Evolutionary conservation across 2,113 vertebrate species (phyloP).

Genomic region (Spheniscus mendiculus): DNA sequence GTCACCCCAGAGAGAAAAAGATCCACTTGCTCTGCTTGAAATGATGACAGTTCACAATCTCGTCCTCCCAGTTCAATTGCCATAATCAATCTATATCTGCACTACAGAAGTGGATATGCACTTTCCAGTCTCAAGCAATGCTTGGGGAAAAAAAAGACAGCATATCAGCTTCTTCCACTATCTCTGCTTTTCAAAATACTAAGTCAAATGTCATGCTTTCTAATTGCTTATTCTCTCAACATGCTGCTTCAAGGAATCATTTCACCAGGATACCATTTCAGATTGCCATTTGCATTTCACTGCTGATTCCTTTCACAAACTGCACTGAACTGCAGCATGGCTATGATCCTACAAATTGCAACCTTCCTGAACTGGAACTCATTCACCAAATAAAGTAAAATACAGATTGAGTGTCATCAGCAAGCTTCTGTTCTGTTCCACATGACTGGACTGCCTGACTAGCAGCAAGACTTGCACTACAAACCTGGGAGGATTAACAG

Average conservation of each 20-base stretch:
- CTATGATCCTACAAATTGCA: neutral
- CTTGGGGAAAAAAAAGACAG: neutral
- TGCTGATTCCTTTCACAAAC: neutral
- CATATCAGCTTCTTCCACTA: neutral
- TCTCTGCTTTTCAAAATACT: neutral
- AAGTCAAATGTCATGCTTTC: neutral
- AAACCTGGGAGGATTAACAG: neutral
- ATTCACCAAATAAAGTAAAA: neutral
- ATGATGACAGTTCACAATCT: neutral
- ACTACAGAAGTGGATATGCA: neutral
- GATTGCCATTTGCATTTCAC: neutral
- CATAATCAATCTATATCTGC: neutral
- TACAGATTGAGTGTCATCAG: neutral
- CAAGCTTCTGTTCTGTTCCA: neutral
- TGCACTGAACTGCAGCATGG: neutral
- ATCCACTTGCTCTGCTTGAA: neutral
- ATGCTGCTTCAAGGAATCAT: neutral
- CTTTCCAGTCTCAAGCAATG: neutral
- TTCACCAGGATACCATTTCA: neutral
- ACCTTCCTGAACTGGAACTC: neutral
- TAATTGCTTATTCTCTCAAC: neutral
- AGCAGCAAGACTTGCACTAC: neutral
- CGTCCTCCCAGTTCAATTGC: neutral
- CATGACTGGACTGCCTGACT: neutral
- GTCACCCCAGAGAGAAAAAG: neutral